Conservation (phyloP, 2,888 invertebrate genomes). For the Eueremaeus valkanovi region DNA sequence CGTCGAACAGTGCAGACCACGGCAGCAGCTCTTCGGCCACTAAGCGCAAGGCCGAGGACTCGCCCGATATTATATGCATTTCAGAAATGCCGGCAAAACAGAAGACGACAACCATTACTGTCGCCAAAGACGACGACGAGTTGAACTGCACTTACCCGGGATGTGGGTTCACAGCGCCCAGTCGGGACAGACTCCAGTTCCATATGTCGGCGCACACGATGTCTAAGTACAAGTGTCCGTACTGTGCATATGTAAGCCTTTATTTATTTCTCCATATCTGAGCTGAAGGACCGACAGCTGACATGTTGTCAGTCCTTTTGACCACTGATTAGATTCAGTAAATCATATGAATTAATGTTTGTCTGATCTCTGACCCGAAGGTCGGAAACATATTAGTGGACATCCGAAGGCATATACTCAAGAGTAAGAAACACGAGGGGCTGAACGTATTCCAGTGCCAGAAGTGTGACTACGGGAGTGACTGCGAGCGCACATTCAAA, state of each 20-base stretch:
- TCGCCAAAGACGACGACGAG: conserved; percentile 22
- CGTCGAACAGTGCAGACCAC: not conserved
- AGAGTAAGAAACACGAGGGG: conserved; percentile 29
- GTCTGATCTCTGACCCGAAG: too few relatives aligned
- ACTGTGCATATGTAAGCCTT: conserved; percentile 40
- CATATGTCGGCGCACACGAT: conserved; percentile 36
- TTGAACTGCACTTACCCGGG: conserved; percentile 38
- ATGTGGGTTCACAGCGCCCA: conserved; percentile 34
- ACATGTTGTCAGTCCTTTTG: too few relatives aligned
- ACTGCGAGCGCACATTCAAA: conserved; percentile 38
- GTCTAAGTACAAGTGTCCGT: conserved; percentile 41
- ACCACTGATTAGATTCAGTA: too few relatives aligned
- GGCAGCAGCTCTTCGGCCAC: not conserved
- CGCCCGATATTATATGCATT: not conserved
- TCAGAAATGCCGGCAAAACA: not conserved
- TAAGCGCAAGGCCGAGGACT: conserved; percentile 8
- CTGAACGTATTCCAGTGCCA: conserved; percentile 27
- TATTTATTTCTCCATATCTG: too few relatives aligned
- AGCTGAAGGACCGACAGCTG: too few relatives aligned
- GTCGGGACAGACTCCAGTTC: conserved; percentile 30
- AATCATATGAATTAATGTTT: too few relatives aligned
- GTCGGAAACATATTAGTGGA: conserved; percentile 36
- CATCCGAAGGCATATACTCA: conserved; percentile 35
- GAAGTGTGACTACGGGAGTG: conserved; percentile 33
- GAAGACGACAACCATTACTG: not conserved